Percentiles rank a stretch among this genome's conserved stretches.
phyloP scores from a whole-genome alignment of 1,140 invertebrate genomes.

The Zaprionus vittiger region DNA sequence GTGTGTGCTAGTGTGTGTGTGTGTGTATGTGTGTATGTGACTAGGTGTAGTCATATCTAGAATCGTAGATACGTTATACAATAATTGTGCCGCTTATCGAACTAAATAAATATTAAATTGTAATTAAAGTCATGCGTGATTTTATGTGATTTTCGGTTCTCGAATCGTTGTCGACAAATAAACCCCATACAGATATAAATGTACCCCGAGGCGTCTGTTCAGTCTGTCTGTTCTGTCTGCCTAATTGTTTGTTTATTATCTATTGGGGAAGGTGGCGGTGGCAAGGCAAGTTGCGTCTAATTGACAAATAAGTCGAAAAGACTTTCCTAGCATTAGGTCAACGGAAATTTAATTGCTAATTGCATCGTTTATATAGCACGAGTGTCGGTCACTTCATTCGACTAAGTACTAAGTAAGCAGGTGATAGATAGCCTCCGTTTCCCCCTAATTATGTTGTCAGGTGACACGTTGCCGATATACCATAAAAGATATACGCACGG shows the following conservation, averaged over 20 bases:
- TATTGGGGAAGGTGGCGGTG: constrained; percentile 2
- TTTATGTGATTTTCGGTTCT: constrained; percentile 30
- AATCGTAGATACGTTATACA: constrained; percentile 58
- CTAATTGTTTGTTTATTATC: constrained; percentile 78
- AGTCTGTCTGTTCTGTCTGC: constrained; percentile 12
- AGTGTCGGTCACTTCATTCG: not conserved
- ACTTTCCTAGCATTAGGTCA: constrained; percentile 70
- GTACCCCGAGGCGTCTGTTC: not conserved
- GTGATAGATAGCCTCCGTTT: constrained; percentile 69
- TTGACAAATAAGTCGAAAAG: constrained; percentile 77
- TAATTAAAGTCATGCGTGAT: constrained; percentile 83
- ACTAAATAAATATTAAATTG: constrained; percentile 84
- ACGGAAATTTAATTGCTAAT: constrained; percentile 81
- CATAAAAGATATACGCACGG: not conserved
- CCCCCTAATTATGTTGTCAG: constrained; percentile 68
- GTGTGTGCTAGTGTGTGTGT: constrained; percentile 3
- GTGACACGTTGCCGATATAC: constrained; percentile 11
- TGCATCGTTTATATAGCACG: constrained; percentile 66
- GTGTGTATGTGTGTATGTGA: constrained; percentile 16
- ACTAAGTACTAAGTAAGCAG: constrained; percentile 63
- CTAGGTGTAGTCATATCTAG: constrained; percentile 70
- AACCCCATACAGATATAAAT: constrained; percentile 4
- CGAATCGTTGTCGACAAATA: constrained; percentile 56
- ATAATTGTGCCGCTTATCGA: constrained; percentile 72
- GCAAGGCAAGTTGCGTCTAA: constrained; percentile 48